Base-by-base conservation (phyloP, 2,797 vertebrate genomes). In the Telmatherina bonti region DNA sequence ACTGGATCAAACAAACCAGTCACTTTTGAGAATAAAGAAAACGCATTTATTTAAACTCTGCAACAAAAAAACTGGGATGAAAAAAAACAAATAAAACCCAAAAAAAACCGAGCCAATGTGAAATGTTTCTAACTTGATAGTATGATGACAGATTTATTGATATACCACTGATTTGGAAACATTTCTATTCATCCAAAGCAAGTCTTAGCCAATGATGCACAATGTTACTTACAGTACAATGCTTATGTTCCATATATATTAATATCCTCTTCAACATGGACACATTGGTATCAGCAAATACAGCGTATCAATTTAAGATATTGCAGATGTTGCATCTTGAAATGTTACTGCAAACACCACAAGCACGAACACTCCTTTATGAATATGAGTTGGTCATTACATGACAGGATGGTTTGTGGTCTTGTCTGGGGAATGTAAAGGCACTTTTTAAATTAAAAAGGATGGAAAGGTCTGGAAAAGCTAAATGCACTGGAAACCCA, bases 371-470 rank as follows among this genome's bases (percentile, higher is more conserved):
- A 78, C 76, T 79, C 9, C 8, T 61, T 60, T 72, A 82, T 86
- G 83, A 77, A 84, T 84, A 80, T 54, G 83, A 56, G 74, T 78
- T 82, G 72, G 76, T 86, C 70, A 83, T 51, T 47, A 30, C 56
- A 67, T 76, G 33, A 77, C 75, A 75, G 33, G 54, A 74, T 75
- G 29, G 63, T 74, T 56, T 73, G 79, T 87, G 81, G 81, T 85
- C 64, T 88, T 83, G 72, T 77, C 49, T 63, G 29, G 81, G 93
- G 91, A 92, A 92, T 91, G 92, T 92, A 94, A 95, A 95, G 94
- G 94, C 93, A 95, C 94, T 95, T 94, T 64, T 92, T 93, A 94
- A 93, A 93, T 91, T 91, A 94, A 85, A 76, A 81, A 52, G 0
- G 20, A 30, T 26, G 38, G 45, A 51, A 43, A 18, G 45, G 69